These are phyloP conservation scores for Mesorhabditis belari DNA, from an alignment of 2,888 invertebrate genomes.

Conservation along the genomic window DNA sequence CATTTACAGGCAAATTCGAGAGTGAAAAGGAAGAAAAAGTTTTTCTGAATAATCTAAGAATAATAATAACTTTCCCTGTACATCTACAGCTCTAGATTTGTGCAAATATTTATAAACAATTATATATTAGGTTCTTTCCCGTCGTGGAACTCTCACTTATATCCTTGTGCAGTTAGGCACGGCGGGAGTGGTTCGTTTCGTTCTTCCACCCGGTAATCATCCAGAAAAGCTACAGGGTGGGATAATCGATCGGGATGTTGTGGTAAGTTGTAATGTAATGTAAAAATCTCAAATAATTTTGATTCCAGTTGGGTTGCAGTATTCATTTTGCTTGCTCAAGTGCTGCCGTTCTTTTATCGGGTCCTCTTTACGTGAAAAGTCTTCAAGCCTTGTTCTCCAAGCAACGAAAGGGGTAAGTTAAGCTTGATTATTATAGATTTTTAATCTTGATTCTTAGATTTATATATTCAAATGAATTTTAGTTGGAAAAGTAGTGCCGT, in stretches of 20 bases:
- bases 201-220: background rate
- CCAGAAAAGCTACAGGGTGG: background rate
- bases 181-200: background rate
- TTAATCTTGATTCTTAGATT: background rate
- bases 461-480: background rate
- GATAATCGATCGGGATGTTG: background rate
- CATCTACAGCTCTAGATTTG: too few species aligned
- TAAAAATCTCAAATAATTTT: too few species aligned
- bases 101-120: too few species aligned
- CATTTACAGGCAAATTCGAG: too few species aligned
- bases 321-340: background rate
- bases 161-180: background rate
- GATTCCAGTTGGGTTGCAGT: background rate
- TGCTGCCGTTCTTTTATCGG: background rate
- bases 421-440: too few species aligned
- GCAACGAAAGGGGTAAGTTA: background rate
- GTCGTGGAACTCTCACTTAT: background rate
- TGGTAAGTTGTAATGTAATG: background rate
- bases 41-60: too few species aligned
- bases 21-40: too few species aligned
- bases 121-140: background rate
- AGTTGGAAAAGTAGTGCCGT: background rate
- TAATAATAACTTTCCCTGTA: too few species aligned
- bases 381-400: background rate
- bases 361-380: background rate